Evolutionary conservation across 2,888 invertebrate genomes (phyloP).

Genomic region (Galeopsomyia nigrocyanea): DNA sequence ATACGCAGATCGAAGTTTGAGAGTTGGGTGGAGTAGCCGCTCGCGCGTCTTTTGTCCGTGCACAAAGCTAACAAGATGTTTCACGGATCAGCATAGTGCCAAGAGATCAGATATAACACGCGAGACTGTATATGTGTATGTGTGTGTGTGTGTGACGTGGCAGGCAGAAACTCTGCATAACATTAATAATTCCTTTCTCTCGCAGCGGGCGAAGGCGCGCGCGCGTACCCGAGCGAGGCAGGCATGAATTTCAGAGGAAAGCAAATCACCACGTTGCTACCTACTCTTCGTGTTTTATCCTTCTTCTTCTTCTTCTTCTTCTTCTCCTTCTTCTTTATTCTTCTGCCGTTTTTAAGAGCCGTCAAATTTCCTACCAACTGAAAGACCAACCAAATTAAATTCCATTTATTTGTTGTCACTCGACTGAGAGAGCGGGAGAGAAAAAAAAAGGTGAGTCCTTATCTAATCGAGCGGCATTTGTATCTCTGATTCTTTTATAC

Average conservation of each 20-base stretch:
- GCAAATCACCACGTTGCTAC: conserved; percentile 49
- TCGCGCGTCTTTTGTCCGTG: conserved; percentile 40
- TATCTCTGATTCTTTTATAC: conserved; percentile 30
- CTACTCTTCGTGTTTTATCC: conserved; percentile 35
- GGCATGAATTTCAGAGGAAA: conserved; percentile 54
- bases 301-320: conserved; percentile 18
- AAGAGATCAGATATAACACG: conserved; percentile 58
- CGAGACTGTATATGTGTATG: conserved; percentile 18
- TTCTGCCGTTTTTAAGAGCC: conserved; percentile 28
- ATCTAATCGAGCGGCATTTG: conserved; percentile 41
- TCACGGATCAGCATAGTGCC: conserved; percentile 64
- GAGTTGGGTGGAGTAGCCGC: conserved; percentile 24
- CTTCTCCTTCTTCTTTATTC: conserved; percentile 36
- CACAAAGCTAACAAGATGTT: conserved; percentile 63
- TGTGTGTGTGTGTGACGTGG: conserved; percentile 52
- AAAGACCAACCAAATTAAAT: conserved; percentile 41
- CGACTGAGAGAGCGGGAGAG: not conserved
- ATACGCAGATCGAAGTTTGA: no score
- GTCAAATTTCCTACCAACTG: conserved; percentile 34
- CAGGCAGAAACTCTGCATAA: conserved; percentile 63
- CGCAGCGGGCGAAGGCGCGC: conserved; percentile 23
- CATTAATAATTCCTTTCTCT: conserved; percentile 61
- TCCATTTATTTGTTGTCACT: conserved; percentile 48
- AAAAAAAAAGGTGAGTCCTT: conserved; percentile 16
- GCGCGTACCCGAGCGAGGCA: conserved; percentile 46